Evolutionary conservation across 2,113 vertebrate genomes (phyloP).

Genomic region (Alexandromys fortis): DNA sequence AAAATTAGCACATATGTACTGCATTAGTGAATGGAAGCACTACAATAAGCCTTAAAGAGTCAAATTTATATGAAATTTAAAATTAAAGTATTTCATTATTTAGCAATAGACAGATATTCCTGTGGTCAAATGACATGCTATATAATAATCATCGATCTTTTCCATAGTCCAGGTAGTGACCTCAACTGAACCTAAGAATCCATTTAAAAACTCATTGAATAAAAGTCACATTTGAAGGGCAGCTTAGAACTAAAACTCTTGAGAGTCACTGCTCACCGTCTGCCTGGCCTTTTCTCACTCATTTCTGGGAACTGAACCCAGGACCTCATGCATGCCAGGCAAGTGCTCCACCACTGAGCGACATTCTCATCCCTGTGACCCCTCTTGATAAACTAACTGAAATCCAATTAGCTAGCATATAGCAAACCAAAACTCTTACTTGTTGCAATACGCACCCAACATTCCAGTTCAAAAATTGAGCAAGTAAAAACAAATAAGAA

Average conservation of each 20-base stretch:
- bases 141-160: neutral
- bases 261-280: neutral
- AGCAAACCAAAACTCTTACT: conserved; percentile 26
- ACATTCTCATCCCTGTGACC: neutral
- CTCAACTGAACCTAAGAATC: neutral
- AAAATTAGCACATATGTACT: neutral
- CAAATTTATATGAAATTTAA: conserved; percentile 26
- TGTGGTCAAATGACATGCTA: neutral
- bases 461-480: conserved; percentile 63
- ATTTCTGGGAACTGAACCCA: neutral
- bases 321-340: neutral
- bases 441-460: conserved; percentile 41
- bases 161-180: neutral
- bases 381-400: neutral
- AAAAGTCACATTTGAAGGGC: neutral
- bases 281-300: neutral
- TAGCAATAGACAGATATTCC: neutral
- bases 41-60: neutral
- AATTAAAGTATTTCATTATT: conserved; percentile 4
- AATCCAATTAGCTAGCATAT: conserved; percentile 10
- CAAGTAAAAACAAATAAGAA: conserved; percentile 66
- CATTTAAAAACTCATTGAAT: neutral
- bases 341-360: neutral
- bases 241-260: neutral
- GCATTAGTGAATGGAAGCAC: neutral